phyloP scores from a whole-genome alignment of 35 echinoderm and acorn worm species.

The Amphiura filiformis region DNA sequence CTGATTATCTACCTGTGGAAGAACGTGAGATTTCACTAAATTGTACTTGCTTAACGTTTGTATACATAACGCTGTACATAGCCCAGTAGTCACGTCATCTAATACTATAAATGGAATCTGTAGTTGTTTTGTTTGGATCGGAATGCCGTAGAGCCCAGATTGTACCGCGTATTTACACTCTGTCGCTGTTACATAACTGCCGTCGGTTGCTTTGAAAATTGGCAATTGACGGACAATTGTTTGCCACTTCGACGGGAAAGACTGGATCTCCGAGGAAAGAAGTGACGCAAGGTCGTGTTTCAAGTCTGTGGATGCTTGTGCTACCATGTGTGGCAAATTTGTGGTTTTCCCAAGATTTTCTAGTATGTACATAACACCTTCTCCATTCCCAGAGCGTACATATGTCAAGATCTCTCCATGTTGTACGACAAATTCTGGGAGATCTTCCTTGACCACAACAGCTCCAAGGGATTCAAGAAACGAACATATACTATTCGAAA shows the following conservation, averaged over 20 bases:
- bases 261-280: background rate
- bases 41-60: background rate
- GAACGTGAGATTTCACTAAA: background rate
- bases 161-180: background rate
- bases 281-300: constrained; percentile 1
- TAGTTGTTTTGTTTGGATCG: background rate
- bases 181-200: background rate
- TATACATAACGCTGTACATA: background rate
- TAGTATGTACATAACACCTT: background rate
- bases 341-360: background rate
- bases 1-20: background rate
- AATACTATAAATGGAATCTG: background rate
- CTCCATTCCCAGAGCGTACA: background rate
- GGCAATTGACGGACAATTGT: background rate
- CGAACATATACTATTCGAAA: background rate
- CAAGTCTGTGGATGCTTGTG: too few relatives aligned
- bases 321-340: background rate
- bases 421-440: background rate
- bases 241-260: background rate
- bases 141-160: background rate
- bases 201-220: background rate
- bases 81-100: background rate
- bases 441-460: constrained; percentile 2
- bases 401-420: background rate
- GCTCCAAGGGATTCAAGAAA: background rate